phyloP scores from a whole-genome alignment of 2,113 vertebrate species.

The Pluvianellus socialis region DNA sequence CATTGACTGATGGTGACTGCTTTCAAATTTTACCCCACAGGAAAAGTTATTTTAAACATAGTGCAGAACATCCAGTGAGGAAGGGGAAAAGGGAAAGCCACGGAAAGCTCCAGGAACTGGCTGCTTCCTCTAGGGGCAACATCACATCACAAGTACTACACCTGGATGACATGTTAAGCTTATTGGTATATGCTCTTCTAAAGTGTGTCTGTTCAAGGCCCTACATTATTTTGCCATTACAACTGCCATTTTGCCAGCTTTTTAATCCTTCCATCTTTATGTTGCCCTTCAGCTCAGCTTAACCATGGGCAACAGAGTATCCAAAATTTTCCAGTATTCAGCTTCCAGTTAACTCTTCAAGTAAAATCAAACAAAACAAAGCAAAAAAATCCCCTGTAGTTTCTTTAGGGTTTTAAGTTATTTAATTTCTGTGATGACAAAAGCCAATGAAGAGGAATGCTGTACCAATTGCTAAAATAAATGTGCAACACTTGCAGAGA shows the following conservation, averaged over 20 bases:
- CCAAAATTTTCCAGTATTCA: background rate
- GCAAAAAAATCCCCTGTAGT: rapidly evolving
- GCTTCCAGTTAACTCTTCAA: background rate
- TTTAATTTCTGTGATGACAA: background rate
- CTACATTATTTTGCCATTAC: rapidly evolving
- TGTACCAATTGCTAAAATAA: background rate
- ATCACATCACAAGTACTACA: background rate
- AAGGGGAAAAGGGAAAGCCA: background rate
- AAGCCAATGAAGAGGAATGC: background rate
- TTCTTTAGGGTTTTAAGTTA: background rate
- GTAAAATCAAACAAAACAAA: background rate
- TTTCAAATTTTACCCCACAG: background rate
- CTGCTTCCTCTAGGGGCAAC: background rate
- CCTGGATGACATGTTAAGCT: rapidly evolving
- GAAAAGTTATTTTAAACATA: background rate
- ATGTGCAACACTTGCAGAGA: background rate
- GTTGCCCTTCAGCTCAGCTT: background rate
- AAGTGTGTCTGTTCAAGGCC: background rate
- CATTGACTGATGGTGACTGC: background rate
- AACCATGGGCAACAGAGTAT: background rate
- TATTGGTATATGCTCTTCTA: background rate
- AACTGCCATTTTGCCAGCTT: background rate
- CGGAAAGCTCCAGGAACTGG: background rate
- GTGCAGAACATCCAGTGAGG: background rate
- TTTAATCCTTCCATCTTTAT: background rate